Evolutionary conservation across 2,113 vertebrate genomes (phyloP).

Genomic region (Hassar affinis): DNA sequence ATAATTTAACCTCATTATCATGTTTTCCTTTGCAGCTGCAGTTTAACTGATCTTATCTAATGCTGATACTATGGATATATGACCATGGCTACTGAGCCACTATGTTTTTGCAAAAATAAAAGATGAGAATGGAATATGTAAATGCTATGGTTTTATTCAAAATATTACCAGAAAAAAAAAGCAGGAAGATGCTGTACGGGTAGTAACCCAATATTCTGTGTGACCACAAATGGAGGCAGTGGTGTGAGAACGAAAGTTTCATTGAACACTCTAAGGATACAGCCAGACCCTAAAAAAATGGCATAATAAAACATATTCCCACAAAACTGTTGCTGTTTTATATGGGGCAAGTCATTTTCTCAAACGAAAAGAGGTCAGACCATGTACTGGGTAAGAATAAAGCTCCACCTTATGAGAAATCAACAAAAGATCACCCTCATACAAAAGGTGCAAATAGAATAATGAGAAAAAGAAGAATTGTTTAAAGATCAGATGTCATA

Average conservation of each 20-base stretch:
- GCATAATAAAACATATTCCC: slow-evolving; percentile 29
- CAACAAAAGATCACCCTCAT: slow-evolving; percentile 17
- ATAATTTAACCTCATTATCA: not conserved
- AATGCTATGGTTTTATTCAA: slow-evolving; percentile 4
- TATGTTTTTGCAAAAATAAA: slow-evolving; percentile 1
- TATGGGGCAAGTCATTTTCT: not conserved
- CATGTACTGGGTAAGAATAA: slow-evolving; percentile 17
- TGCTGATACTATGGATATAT: not conserved
- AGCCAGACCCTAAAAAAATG: not conserved
- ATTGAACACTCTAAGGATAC: slow-evolving; percentile 2
- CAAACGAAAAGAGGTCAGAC: slow-evolving; percentile 11
- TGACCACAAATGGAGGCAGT: slow-evolving; percentile 12
- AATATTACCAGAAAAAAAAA: slow-evolving; percentile 14
- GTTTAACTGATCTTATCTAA: not conserved
- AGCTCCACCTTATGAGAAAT: slow-evolving; percentile 28
- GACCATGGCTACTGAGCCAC: not conserved
- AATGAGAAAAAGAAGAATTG: not conserved
- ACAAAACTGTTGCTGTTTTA: slow-evolving; percentile 13
- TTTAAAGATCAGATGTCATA: not conserved
- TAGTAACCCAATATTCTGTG: slow-evolving; percentile 8
- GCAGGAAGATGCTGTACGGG: not conserved
- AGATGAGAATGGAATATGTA: not conserved
- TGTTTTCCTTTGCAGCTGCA: not conserved
- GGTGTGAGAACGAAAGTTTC: not conserved
- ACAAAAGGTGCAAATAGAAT: not conserved